Evolutionary conservation across 2,797 vertebrate species (phyloP).

Genomic region (Betta splendens): DNA sequence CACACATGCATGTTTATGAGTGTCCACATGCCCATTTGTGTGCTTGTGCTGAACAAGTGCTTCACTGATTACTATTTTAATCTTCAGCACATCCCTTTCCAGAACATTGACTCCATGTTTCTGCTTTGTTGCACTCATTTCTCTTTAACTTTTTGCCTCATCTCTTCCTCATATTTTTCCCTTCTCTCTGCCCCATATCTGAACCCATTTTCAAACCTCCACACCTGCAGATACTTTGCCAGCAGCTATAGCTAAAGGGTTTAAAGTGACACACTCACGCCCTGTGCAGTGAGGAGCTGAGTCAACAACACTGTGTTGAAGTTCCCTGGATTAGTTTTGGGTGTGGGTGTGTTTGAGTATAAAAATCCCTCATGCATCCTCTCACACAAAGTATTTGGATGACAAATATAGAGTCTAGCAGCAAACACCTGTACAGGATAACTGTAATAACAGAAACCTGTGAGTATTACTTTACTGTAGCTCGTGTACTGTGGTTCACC

Average conservation of each 20-base stretch:
- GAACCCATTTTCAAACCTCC: constrained; percentile 57
- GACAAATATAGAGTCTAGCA: constrained; percentile 23
- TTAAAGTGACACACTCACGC: constrained; percentile 44
- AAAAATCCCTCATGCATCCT: constrained; percentile 11
- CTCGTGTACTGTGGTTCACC: not conserved
- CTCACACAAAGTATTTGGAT: constrained; percentile 13
- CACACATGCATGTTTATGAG: constrained; percentile 37
- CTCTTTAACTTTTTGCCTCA: constrained; percentile 24
- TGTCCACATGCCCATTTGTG: constrained; percentile 12
- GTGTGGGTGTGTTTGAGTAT: constrained; percentile 8
- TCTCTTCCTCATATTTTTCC: constrained; percentile 12
- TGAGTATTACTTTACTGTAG: not conserved
- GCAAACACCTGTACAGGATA: constrained; percentile 10
- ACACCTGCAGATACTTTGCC: constrained; percentile 53
- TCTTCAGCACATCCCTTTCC: constrained; percentile 59
- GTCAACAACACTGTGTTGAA: constrained; percentile 39
- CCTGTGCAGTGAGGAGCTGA: constrained; percentile 43
- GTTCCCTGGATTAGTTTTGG: constrained; percentile 31
- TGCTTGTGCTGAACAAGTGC: constrained; percentile 21
- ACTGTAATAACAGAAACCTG: not conserved
- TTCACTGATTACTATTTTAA: constrained; percentile 60
- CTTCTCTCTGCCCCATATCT: constrained; percentile 55
- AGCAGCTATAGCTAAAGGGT: constrained; percentile 47
- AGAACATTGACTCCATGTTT: constrained; percentile 53
- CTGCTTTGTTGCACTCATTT: constrained; percentile 33